Evolutionary conservation across 2,113 vertebrate genomes (phyloP), one percentile per base, ranked within the genome.

Genomic region (Chaetorhynchus papuensis): DNA sequence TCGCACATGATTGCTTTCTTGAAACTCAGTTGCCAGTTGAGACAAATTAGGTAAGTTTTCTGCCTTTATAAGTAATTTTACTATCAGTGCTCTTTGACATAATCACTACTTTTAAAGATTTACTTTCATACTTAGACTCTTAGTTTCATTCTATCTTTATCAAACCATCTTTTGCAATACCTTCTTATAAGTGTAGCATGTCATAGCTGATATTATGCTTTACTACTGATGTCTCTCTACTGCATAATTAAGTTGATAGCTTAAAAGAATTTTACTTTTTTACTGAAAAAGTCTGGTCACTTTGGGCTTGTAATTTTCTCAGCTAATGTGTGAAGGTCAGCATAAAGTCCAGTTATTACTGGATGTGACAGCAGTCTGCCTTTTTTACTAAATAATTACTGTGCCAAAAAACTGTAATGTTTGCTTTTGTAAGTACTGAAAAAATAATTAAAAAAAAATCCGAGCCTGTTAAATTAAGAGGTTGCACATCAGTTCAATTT

Each of bases 261-360:
- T 89, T 78, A 63, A 81, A 92, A 81, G 23, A 86, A 59, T 56
- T 90, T 50, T 77, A 30, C 31, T 49, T 80, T 79, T 87, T 74
- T 56, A 39, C 53, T 42, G 54, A 70, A 77, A 83, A 90, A 85
- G 2, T 76, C 71, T 86, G 68, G 35, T 92, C 83, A 83, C 37
- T 93, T 80, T 59, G 44, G 60, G 35, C 56, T 90, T 81, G 24
- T 66, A 86, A 89, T 90, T 97, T 96, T 94, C 72, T 78, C 52
- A 75, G 56, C 60, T 91, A 81, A 84, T 92, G 80, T 70, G 26
- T 71, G 69, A 87, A 66, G 89, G 93, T 93, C 76, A 44, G 27
- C 50, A 49, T n/a, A 49, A 92, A 74, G 89, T 83, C 92, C 89
- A 83, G 21, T 86, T 87, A 81, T 81, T 92, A 71, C n/a, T 31